Percentiles rank a stretch among this genome's conserved stretches.
These are phyloP conservation scores for Margaritifera margaritifera DNA, from an alignment of 2,888 invertebrate genomes.

Conservation along the genomic window DNA sequence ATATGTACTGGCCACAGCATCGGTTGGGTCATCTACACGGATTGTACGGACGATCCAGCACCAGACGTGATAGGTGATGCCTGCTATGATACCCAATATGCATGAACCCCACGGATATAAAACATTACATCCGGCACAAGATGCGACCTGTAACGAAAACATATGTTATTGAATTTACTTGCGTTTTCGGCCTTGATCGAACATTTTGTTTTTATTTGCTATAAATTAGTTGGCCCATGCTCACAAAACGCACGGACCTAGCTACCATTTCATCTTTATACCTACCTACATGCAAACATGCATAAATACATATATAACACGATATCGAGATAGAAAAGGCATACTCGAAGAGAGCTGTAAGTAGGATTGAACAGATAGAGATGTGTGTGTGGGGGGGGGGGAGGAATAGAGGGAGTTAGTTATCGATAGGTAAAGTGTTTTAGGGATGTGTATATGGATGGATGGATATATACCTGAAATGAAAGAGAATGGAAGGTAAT, in stretches of 20 bases:
- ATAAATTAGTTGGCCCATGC: not conserved
- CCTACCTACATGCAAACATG: no score
- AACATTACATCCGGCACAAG: slow-evolving; percentile 74
- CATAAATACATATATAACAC: no score
- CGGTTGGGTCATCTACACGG: slow-evolving; percentile 75
- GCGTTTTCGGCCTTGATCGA: not conserved
- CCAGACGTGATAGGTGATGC: slow-evolving; percentile 69
- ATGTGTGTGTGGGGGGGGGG: no score
- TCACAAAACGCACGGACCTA: not conserved
- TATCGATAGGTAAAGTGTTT: no score
- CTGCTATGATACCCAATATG: slow-evolving; percentile 73
- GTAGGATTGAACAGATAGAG: no score
- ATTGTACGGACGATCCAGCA: slow-evolving; percentile 61
- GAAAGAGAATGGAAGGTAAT: no score
- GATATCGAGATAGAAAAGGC: no score
- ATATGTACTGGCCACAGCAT: slow-evolving; percentile 72
- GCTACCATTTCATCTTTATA: not conserved
- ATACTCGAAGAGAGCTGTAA: no score
- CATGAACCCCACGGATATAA: slow-evolving; percentile 73
- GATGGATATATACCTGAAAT: no score
- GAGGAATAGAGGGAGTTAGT: no score
- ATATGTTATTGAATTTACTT: not conserved
- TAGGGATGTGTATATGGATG: no score
- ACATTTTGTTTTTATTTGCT: not conserved
- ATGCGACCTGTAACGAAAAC: slow-evolving; percentile 59